Evolutionary conservation across 2,797 vertebrate genomes (phyloP).

Genomic region (Nannoperca australis): DNA sequence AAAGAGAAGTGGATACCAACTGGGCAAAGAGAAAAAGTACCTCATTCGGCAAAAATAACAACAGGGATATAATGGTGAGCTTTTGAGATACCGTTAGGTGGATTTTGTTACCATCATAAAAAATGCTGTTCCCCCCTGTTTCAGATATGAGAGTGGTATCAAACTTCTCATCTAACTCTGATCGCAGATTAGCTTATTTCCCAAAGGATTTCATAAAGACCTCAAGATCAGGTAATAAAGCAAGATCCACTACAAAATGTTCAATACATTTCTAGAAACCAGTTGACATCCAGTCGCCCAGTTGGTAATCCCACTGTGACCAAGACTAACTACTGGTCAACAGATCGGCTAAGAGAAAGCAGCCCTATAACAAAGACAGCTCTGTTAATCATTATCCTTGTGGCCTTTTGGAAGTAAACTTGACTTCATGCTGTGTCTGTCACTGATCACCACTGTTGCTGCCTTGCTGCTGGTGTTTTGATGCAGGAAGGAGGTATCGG

Average conservation of each 20-base stretch:
- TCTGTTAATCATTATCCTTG: neutral
- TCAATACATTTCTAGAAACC: neutral
- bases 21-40: constrained; percentile 6
- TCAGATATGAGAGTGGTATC: neutral
- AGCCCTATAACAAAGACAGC: neutral
- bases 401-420: neutral
- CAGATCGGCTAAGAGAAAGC: neutral
- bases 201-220: neutral
- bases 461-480: neutral
- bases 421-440: neutral
- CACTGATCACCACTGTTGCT: neutral
- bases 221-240: neutral
- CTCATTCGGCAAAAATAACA: neutral
- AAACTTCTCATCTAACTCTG: neutral
- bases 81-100: neutral
- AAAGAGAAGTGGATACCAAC: constrained; percentile 9
- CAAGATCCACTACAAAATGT: neutral
- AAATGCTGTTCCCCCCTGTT: neutral
- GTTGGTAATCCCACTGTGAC: neutral
- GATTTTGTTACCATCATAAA: neutral
- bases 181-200: neutral
- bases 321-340: neutral
- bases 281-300: neutral
- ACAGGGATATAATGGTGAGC: neutral
- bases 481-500: constrained; percentile 41